Base-by-base conservation (phyloP, 2,888 invertebrate species). In the Chloroclystis v-ata region DNA sequence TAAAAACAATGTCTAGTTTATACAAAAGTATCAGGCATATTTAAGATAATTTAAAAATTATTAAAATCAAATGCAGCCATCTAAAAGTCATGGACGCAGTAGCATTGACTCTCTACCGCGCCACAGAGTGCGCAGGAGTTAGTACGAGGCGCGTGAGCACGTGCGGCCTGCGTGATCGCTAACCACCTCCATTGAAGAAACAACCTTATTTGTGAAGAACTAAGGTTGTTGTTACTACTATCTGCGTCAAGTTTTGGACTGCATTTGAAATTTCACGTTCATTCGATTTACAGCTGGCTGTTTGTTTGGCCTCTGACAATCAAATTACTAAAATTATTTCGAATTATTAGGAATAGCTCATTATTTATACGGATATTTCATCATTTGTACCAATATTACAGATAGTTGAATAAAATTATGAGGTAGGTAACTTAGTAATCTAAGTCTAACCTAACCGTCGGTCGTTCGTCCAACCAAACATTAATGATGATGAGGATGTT, bases 91-190 rank as follows among this genome's bases (percentile, higher is more conserved):
- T 50, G 50, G 46, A 24, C 30, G 46, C 46, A 35, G 35, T 35
- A 49, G 29, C 29, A 12, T 37, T 39, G 72, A 46, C 48, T 46
- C 76, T 74, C 74, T 72, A 71, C 69, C 70, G 33, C n/a, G 11
- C 16, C 35, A 35, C 35, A 35, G 35, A 35, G 10, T 11, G 20
- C 20, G 10, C 35, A 35, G 20, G 10, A 24, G 35, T 35, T 3
- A 10, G 35, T 35, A 35, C 20, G 8, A 68, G 68, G 76, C 69
- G 65, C 61, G 28, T 11, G 51, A 53, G 64, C 70, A 71, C 83
- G 82, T 81, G 82, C 74, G 57, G 61, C 12, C 53, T 65, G 75
- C 84, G 78, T 84, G 84, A 82, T 83, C 54, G 9, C 25, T 38
- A 5, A 2, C 40, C 47, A 30, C 38, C 54, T 48, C 20, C 52